Evolutionary conservation across 2,888 invertebrate species (phyloP).

Genomic region (Drosophila ezoana): DNA sequence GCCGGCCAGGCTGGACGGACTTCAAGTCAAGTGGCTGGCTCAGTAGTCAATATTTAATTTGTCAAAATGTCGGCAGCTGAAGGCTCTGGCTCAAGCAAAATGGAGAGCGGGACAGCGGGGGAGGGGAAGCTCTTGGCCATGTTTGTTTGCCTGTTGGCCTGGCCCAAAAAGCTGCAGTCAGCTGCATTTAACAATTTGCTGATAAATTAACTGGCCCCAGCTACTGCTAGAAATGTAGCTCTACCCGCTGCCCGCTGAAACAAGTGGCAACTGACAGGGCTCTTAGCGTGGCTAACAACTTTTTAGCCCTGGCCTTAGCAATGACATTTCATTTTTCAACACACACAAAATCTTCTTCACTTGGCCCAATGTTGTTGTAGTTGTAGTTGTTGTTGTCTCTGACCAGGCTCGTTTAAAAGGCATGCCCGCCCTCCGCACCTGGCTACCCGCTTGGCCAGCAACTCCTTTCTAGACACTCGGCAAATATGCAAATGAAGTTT

Average conservation of each 20-base stretch:
- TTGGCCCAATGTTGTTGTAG: background rate
- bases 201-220: constrained; percentile 52
- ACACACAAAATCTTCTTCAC: constrained; percentile 28
- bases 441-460: too few species aligned
- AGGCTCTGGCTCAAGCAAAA: background rate
- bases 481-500: constrained; percentile 66
- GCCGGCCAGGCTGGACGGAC: background rate
- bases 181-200: constrained; percentile 52
- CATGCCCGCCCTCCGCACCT: background rate
- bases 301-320: constrained; percentile 59
- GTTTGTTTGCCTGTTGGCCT: constrained; percentile 10
- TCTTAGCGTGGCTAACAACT: constrained; percentile 48
- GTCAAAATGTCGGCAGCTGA: constrained; percentile 42
- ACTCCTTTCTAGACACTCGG: constrained; percentile 5
- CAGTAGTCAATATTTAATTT: constrained; percentile 66
- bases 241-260: constrained; percentile 9
- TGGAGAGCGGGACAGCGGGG: background rate
- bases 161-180: constrained; percentile 15
- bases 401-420: constrained; percentile 2
- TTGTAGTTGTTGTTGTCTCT: background rate
- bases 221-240: background rate
- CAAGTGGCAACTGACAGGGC: constrained; percentile 45
- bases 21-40: constrained; percentile 9
- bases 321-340: constrained; percentile 75
- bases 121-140: background rate